phyloP scores from a whole-genome alignment of 2,113 vertebrate species.

The Bambusicola thoracicus region DNA sequence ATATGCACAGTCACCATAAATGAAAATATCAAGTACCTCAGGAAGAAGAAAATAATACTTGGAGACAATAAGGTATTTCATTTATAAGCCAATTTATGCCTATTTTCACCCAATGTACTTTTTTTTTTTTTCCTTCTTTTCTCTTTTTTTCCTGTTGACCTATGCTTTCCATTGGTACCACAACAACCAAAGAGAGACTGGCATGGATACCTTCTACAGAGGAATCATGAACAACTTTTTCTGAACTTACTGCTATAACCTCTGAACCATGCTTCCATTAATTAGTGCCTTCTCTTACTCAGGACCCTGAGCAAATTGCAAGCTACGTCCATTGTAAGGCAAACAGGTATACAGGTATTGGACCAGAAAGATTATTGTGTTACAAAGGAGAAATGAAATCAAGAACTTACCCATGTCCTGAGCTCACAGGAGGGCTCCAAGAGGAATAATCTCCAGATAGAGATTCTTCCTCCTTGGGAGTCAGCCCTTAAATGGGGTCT shows the following conservation, averaged over 20 bases:
- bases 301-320: neutral
- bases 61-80: neutral
- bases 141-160: neutral
- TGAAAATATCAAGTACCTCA: neutral
- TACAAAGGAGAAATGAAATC: too few relatives aligned
- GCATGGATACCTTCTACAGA: neutral
- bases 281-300: neutral
- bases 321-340: too few relatives aligned
- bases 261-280: neutral
- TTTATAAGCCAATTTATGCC: neutral
- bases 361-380: too few relatives aligned
- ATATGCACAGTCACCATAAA: neutral
- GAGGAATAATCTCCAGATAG: too few relatives aligned
- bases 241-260: neutral
- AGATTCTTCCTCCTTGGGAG: too few relatives aligned
- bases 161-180: neutral
- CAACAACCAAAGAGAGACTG: too few relatives aligned
- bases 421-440: too few relatives aligned
- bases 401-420: too few relatives aligned
- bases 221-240: neutral
- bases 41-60: neutral
- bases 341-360: too few relatives aligned
- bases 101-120: neutral
- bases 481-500: too few relatives aligned
- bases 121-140: neutral